Conservation (phyloP, 1,140 invertebrate species). For the Latrodectus geometricus region DNA sequence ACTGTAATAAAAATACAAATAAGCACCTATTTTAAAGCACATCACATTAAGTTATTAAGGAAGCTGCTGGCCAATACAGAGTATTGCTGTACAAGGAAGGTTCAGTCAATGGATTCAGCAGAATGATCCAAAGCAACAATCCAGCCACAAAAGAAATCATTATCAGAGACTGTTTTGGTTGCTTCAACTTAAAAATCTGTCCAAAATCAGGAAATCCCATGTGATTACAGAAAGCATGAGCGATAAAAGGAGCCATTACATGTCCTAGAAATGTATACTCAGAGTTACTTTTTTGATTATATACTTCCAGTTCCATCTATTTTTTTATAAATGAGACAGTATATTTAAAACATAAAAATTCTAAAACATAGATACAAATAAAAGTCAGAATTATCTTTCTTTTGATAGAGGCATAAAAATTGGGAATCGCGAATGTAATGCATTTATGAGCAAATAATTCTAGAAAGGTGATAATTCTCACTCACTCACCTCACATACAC, state of each 20-base stretch:
- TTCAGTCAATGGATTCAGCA: constrained; percentile 83
- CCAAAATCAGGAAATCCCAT: constrained; percentile 93
- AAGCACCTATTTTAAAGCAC: neutral
- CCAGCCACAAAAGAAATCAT: constrained; percentile 82
- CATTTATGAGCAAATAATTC: too few relatives aligned
- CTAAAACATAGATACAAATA: too few relatives aligned
- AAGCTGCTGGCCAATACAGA: constrained; percentile 29
- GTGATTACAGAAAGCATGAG: constrained; percentile 94
- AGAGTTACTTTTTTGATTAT: neutral
- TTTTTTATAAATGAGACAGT: too few relatives aligned
- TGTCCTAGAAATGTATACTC: constrained; percentile 78
- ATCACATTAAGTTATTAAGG: neutral
- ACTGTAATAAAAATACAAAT: neutral
- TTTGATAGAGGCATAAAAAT: too few relatives aligned
- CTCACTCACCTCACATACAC: too few relatives aligned
- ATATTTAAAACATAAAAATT: too few relatives aligned
- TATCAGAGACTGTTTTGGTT: constrained; percentile 74
- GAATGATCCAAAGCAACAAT: constrained; percentile 80
- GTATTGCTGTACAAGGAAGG: constrained; percentile 81
- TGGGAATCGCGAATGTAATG: too few relatives aligned
- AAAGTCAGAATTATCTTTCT: too few relatives aligned
- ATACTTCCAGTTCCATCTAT: too few relatives aligned
- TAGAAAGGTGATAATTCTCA: too few relatives aligned
- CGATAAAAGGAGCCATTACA: constrained; percentile 86
- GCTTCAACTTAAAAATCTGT: constrained; percentile 79